A percentile compares a stretch with the other conserved stretches of the same genome.
These are phyloP conservation scores for Capreolus pygargus DNA, from an alignment of 2,113 vertebrate genomes.

Conservation along the genomic window DNA sequence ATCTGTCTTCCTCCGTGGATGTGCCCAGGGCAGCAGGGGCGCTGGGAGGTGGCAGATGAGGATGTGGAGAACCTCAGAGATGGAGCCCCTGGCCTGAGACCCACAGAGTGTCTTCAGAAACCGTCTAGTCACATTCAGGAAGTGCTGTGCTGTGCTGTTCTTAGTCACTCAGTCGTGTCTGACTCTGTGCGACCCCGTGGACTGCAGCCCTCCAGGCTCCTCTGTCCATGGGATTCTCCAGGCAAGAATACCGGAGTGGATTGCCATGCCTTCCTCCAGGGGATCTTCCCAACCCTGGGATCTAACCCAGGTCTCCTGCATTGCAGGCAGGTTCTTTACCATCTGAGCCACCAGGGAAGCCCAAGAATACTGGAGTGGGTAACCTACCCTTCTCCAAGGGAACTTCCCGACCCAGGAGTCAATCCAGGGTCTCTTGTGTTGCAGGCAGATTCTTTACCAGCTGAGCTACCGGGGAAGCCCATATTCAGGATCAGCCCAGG, in stretches of 20 bases:
- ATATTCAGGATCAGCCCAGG: background rate
- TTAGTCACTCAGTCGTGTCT: background rate
- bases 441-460: background rate
- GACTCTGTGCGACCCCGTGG: background rate
- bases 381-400: background rate
- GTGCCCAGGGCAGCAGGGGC: background rate
- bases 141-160: background rate
- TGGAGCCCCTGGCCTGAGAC: background rate
- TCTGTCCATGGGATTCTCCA: background rate
- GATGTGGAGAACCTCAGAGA: background rate
- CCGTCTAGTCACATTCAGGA: background rate
- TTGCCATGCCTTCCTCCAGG: background rate
- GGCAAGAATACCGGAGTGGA: background rate
- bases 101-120: background rate
- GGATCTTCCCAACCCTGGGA: background rate
- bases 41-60: background rate
- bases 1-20: background rate
- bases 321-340: background rate
- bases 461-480: background rate
- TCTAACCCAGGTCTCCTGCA: background rate
- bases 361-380: background rate
- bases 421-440: background rate
- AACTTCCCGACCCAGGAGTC: background rate
- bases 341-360: background rate
- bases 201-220: background rate